These are phyloP conservation scores for Hipposideros armiger DNA, from an alignment of 2,113 vertebrate genomes.

Conservation along the genomic window DNA sequence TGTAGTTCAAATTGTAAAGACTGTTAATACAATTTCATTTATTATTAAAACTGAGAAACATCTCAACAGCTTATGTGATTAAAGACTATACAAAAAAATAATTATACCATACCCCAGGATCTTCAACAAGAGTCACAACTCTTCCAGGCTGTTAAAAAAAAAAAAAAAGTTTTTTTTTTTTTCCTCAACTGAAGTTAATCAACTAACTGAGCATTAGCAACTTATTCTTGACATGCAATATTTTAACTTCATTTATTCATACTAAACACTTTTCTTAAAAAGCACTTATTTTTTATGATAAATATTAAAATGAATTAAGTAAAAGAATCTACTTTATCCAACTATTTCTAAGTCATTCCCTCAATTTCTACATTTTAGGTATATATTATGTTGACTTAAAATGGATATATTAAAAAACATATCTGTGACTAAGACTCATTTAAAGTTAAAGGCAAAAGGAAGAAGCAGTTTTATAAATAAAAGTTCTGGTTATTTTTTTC, in stretches of 20 bases:
- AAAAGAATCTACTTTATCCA: conserved; percentile 33
- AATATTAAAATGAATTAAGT: conserved; percentile 49
- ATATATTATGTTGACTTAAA: conserved; percentile 57
- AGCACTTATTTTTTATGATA: conserved; percentile 48
- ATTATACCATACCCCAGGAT: conserved; percentile 92
- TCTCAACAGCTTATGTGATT: conserved; percentile 32
- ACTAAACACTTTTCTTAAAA: conserved; percentile 8
- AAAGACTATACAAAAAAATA: conserved; percentile 68
- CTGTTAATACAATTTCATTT: conserved; percentile 33
- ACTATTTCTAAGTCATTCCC: conserved; percentile 32
- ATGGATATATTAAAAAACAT: conserved; percentile 36
- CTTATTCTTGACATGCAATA: conserved; percentile 48
- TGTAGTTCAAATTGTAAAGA: conserved; percentile 3
- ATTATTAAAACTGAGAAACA: conserved; percentile 57
- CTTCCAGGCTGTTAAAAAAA: conserved; percentile 93
- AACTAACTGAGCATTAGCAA: conserved; percentile 50
- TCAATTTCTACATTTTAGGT: conserved; percentile 29
- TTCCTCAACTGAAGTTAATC: conserved; percentile 63
- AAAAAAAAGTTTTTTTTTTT: background rate
- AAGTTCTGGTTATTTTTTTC: background rate
- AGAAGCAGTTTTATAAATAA: conserved; percentile 18
- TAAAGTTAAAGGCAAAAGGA: conserved; percentile 52
- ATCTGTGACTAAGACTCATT: background rate
- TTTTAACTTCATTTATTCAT: conserved; percentile 44
- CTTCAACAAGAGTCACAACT: conserved; percentile 97